Conservation (phyloP, 30 jellyfish, hydroid and myxozoan genomes). For the Cassiopea xamachana region DNA sequence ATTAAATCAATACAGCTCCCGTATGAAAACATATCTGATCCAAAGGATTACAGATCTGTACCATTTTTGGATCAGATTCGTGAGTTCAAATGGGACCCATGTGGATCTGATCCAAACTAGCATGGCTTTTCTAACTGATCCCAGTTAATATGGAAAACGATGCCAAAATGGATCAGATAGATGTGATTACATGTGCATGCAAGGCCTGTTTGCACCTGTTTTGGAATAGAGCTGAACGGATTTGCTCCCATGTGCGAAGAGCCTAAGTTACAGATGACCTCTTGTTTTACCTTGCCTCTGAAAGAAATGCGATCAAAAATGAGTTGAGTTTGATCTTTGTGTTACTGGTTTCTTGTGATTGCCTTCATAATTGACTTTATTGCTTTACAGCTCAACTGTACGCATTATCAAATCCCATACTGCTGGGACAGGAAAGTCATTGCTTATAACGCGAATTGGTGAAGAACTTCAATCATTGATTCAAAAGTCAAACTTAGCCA, state of each 20-base stretch:
- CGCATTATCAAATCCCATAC: slow-evolving; percentile 71
- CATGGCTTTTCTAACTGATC: not conserved
- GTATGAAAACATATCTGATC: too few relatives aligned
- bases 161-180: not conserved
- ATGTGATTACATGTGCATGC: not conserved
- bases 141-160: not conserved
- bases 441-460: slow-evolving; percentile 34
- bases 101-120: not conserved
- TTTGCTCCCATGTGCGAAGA: not conserved
- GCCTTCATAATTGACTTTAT: too few relatives aligned
- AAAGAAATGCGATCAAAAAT: too few relatives aligned
- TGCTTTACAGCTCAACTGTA: slow-evolving; percentile 38
- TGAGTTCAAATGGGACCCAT: not conserved
- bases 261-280: not conserved
- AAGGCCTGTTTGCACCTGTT: not conserved
- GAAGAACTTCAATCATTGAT: slow-evolving; percentile 21
- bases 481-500: slow-evolving; percentile 5
- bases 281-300: too few relatives aligned
- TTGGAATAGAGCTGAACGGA: not conserved
- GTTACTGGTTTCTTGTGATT: too few relatives aligned
- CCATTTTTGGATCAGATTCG: not conserved
- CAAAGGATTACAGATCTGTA: too few relatives aligned
- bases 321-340: too few relatives aligned
- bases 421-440: slow-evolving; percentile 84
- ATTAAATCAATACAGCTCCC: too few relatives aligned